Evolutionary conservation across 1,140 invertebrate genomes (phyloP).

Genomic region (Drosophila arizonae): DNA sequence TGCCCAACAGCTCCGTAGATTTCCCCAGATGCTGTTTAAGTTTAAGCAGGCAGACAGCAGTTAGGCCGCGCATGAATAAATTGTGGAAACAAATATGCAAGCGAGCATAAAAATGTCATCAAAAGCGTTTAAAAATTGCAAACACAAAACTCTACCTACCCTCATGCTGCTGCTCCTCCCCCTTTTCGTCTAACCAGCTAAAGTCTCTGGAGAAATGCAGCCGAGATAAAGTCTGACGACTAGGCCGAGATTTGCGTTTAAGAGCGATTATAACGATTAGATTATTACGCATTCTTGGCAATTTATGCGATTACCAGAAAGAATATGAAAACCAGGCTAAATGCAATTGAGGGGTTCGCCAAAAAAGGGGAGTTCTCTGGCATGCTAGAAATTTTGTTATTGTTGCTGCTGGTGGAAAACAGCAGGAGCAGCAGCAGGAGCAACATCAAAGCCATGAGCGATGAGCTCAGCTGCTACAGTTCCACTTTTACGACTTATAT

Average conservation of each 20-base stretch:
- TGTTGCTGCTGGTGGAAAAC: slow-evolving; percentile 15
- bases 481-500: slow-evolving; percentile 52
- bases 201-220: slow-evolving; percentile 10
- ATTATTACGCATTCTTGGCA: slow-evolving; percentile 78
- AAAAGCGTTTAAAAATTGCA: slow-evolving; percentile 77
- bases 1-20: slow-evolving; percentile 42
- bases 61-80: slow-evolving; percentile 50
- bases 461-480: slow-evolving; percentile 68
- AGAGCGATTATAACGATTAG: slow-evolving; percentile 73
- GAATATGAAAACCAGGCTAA: slow-evolving; percentile 8
- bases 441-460: slow-evolving; percentile 47
- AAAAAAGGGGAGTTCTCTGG: slow-evolving; percentile 19
- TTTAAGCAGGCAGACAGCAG: slow-evolving; percentile 14
- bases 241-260: slow-evolving; percentile 58
- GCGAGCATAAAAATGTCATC: slow-evolving; percentile 71
- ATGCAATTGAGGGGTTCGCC: slow-evolving; percentile 22
- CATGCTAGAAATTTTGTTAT: slow-evolving; percentile 49
- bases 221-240: slow-evolving; percentile 7
- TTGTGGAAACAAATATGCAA: slow-evolving; percentile 14
- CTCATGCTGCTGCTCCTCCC: background rate
- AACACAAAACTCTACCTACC: slow-evolving; percentile 43
- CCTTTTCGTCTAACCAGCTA: background rate
- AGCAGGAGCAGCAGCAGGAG: background rate
- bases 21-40: slow-evolving; percentile 67
- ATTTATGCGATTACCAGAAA: slow-evolving; percentile 71